Evolutionary conservation across 2,888 invertebrate genomes (phyloP).

Genomic region (Andrena dorsata): DNA sequence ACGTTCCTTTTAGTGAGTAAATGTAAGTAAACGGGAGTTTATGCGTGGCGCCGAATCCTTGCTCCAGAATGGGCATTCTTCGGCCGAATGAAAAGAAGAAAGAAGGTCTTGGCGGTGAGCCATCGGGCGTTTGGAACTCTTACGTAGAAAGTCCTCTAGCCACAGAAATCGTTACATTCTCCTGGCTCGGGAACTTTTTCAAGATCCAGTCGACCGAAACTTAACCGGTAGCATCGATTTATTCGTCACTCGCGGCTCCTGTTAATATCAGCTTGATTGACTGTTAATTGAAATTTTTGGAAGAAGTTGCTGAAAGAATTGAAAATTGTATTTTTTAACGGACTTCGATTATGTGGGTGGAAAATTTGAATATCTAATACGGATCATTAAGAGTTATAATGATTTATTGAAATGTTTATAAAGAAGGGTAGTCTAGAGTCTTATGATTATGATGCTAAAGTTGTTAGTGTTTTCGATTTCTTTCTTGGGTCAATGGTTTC

Average conservation of each 20-base stretch:
- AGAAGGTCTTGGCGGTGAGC: conserved; percentile 40
- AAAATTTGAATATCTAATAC: too few species aligned
- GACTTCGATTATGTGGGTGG: too few species aligned
- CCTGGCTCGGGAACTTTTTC: not conserved
- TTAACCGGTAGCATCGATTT: conserved; percentile 5
- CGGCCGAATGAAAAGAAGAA: conserved; percentile 11
- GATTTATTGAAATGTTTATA: too few species aligned
- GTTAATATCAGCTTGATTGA: not conserved
- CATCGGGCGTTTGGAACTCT: conserved; percentile 28
- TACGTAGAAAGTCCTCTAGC: conserved; percentile 24
- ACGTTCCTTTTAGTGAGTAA: conserved; percentile 45
- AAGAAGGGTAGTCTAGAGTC: too few species aligned
- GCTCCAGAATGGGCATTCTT: conserved; percentile 35
- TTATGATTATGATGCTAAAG: too few species aligned
- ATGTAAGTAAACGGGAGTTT: conserved; percentile 61
- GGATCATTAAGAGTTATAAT: too few species aligned
- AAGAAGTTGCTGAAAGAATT: too few species aligned
- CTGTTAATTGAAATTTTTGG: too few species aligned
- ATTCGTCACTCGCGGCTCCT: not conserved
- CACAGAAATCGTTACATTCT: conserved; percentile 31
- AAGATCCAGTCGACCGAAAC: not conserved
- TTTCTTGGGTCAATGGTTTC: too few species aligned
- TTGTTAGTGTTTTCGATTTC: too few species aligned
- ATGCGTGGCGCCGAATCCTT: conserved; percentile 60
- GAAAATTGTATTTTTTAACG: too few species aligned